Conservation (phyloP, 2,113 vertebrate genomes). For the Microcebus ravelobensis region DNA sequence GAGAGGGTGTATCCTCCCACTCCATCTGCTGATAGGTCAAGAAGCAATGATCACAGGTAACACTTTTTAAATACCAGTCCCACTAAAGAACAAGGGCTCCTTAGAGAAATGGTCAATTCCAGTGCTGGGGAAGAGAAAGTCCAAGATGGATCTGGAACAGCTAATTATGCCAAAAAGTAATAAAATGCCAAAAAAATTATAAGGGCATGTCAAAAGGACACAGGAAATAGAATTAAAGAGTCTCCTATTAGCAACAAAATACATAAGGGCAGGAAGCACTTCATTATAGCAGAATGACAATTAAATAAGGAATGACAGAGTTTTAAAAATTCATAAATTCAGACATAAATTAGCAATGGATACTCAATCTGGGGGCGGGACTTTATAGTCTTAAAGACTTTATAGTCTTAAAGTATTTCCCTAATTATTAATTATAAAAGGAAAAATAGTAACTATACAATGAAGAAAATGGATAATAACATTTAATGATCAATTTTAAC, state of each 20-base stretch:
- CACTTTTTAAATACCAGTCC: background rate
- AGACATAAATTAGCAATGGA: background rate
- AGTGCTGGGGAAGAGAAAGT: background rate
- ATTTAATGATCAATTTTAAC: background rate
- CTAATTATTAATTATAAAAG: background rate
- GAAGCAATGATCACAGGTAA: background rate
- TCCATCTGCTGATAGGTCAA: background rate
- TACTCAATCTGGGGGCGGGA: background rate
- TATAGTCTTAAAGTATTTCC: background rate
- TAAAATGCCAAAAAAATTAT: background rate
- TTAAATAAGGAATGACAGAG: background rate
- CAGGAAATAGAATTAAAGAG: background rate
- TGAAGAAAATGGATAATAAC: background rate
- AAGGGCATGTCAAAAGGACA: background rate
- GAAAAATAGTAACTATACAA: constrained; percentile 22
- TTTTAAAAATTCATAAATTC: constrained; percentile 28
- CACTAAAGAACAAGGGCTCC: background rate
- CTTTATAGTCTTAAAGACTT: background rate
- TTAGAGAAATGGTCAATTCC: background rate
- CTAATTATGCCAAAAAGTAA: constrained; percentile 4
- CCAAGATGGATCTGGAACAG: background rate
- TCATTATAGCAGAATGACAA: constrained; percentile 22
- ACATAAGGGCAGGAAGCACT: background rate
- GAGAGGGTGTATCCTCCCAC: background rate
- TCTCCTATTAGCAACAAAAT: constrained; percentile 3